Conservation (phyloP, 2,797 vertebrate species). For the Gastrophryne carolinensis region DNA sequence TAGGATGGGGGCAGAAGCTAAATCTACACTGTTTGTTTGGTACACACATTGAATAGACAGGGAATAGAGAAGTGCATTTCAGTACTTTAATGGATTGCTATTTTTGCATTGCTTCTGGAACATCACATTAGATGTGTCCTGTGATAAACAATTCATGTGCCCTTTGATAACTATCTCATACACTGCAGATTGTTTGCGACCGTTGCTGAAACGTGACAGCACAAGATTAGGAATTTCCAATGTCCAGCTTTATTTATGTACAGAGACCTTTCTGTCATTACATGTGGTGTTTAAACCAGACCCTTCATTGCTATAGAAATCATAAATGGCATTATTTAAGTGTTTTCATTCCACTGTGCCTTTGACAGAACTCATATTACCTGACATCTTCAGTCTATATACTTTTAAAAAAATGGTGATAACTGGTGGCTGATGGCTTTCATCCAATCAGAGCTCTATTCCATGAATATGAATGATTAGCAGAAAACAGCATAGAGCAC, state of each 20-base stretch:
- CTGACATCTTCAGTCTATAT: no score
- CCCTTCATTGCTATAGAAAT: no score
- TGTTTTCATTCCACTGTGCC: no score
- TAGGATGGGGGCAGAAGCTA: background rate
- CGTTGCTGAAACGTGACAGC: background rate
- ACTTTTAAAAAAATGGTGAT: no score
- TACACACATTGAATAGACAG: background rate
- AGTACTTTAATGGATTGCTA: constrained; percentile 1
- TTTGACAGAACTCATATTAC: no score
- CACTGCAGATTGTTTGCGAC: background rate
- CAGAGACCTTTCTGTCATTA: constrained; percentile 10
- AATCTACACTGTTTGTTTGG: background rate
- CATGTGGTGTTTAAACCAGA: no score
- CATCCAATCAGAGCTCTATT: no score
- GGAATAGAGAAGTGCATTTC: background rate
- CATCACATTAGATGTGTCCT: background rate
- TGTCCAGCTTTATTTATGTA: background rate
- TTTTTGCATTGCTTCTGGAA: background rate
- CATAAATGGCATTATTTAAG: no score
- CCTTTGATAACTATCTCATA: constrained; percentile 14
- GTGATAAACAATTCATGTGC: background rate
- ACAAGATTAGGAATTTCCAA: background rate
- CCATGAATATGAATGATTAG: no score
- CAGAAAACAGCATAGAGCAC: no score
- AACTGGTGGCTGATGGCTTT: no score